Percentiles rank a stretch among this genome's conserved stretches.
Conservation (phyloP, 2,888 invertebrate genomes). For the Alentia gelatinosa region DNA sequence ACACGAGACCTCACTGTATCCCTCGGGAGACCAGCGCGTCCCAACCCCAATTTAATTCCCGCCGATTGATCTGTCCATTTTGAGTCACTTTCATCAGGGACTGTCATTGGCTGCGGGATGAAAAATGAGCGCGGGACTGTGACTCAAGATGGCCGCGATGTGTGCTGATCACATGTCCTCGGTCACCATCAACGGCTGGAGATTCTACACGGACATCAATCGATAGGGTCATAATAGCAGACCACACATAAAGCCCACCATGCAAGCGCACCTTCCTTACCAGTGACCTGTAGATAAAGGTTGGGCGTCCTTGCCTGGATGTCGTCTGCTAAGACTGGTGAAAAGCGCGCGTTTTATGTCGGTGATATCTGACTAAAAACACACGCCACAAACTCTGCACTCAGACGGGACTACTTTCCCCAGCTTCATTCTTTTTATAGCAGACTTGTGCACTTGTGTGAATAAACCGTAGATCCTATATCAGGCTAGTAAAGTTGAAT, state of each 20-base stretch:
- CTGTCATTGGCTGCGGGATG: constrained; percentile 44
- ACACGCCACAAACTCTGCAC: no score
- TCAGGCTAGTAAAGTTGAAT: no score
- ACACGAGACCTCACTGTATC: background rate
- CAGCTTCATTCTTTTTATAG: no score
- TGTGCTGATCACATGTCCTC: constrained; percentile 1
- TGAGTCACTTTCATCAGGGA: constrained; percentile 42
- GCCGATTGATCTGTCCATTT: constrained; percentile 40
- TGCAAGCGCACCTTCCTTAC: background rate
- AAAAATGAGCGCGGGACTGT: constrained; percentile 39
- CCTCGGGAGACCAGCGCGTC: background rate
- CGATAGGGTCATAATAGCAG: constrained; percentile 40
- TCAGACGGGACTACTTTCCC: no score
- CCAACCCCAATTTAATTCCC: constrained; percentile 45
- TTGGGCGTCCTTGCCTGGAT: background rate
- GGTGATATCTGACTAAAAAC: no score
- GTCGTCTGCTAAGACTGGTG: background rate
- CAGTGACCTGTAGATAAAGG: background rate
- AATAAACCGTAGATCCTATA: no score
- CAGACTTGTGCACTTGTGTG: no score
- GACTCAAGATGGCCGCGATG: constrained; percentile 47
- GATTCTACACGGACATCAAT: constrained; percentile 31
- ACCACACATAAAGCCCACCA: constrained; percentile 33
- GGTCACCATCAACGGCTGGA: constrained; percentile 1
- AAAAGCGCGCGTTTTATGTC: background rate